phyloP scores from a whole-genome alignment of 2,113 vertebrate genomes.

The Ploceus nigricollis region DNA sequence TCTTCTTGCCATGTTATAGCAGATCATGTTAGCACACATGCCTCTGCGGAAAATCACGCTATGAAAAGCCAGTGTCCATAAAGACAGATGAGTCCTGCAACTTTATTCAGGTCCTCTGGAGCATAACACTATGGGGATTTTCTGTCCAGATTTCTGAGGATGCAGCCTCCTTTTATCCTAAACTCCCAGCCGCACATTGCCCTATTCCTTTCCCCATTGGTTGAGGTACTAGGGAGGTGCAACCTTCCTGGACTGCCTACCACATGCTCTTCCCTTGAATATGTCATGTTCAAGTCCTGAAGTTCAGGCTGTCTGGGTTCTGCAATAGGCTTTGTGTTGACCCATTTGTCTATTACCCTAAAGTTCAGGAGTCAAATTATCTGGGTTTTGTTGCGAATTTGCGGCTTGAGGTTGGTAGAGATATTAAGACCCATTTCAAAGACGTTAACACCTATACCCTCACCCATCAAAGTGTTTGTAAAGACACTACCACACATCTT shows the following conservation, averaged over 20 bases:
- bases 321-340: background rate
- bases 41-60: fast-evolving
- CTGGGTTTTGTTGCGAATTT: background rate
- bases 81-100: background rate
- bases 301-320: background rate
- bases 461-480: background rate
- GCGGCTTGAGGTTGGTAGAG: fast-evolving
- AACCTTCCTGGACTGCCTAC: fast-evolving
- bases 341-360: background rate
- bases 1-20: background rate
- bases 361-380: background rate
- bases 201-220: fast-evolving
- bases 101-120: background rate
- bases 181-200: fast-evolving
- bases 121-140: background rate
- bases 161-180: fast-evolving
- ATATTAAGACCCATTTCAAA: background rate
- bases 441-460: background rate
- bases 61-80: background rate
- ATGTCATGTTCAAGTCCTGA: background rate
- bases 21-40: background rate
- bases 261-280: too few species aligned
- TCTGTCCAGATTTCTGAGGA: background rate
- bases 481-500: background rate
- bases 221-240: background rate